Conservation (phyloP, 2,797 vertebrate species). For the Loris lydekkerianus region DNA sequence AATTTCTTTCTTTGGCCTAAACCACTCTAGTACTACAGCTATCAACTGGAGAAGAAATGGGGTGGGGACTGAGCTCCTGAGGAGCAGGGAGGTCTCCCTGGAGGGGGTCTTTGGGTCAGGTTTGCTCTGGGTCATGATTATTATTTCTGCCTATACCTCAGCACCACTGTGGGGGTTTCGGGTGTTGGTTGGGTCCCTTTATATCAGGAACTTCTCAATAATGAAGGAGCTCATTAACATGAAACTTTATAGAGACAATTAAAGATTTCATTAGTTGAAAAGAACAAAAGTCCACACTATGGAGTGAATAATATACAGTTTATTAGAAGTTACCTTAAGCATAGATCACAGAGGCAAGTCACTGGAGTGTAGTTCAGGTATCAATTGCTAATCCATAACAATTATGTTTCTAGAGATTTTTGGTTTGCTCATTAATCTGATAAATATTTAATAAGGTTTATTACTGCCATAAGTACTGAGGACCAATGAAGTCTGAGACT, state of each 20-base stretch:
- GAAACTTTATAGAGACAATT: background rate
- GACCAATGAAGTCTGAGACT: background rate
- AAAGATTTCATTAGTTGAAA: background rate
- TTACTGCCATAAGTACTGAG: background rate
- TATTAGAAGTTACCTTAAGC: background rate
- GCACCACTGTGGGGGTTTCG: background rate
- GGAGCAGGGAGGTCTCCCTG: background rate
- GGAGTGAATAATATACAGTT: background rate
- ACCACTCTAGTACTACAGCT: background rate
- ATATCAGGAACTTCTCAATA: background rate
- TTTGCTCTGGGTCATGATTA: no score
- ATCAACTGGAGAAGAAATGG: background rate
- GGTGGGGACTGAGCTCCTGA: background rate
- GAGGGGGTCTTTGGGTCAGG: background rate
- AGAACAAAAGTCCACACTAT: background rate
- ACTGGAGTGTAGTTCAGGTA: background rate
- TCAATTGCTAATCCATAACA: conserved; percentile 23
- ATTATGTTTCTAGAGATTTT: background rate
- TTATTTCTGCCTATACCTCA: background rate
- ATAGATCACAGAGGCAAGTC: background rate
- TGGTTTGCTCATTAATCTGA: conserved; percentile 30
- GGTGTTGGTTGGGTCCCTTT: background rate
- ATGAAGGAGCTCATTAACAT: background rate
- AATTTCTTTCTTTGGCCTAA: background rate
- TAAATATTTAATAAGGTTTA: conserved; percentile 62